phyloP scores from a whole-genome alignment of 2,888 invertebrate genomes.

The Megaustenia siamemsis region DNA sequence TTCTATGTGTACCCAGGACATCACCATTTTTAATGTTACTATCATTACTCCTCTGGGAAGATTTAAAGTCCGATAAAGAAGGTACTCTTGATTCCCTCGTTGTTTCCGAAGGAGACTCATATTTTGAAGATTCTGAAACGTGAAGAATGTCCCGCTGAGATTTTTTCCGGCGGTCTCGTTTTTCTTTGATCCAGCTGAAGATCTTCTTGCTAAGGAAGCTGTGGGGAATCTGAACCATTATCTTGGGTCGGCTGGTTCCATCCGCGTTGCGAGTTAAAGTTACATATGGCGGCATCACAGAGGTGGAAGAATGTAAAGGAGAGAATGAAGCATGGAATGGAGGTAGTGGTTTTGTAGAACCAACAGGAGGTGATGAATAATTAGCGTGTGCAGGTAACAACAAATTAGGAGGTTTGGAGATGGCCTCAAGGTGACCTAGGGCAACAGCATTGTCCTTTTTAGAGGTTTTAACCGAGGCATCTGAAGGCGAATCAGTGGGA shows the following conservation, averaged over 20 bases:
- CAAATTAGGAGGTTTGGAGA: constrained; percentile 35
- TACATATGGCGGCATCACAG: constrained; percentile 23
- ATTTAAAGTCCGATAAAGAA: neutral
- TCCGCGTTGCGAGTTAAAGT: constrained; percentile 18
- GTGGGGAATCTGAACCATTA: constrained; percentile 19
- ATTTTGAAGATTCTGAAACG: constrained; percentile 20
- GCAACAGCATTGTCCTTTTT: constrained; percentile 35
- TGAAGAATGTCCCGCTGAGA: neutral
- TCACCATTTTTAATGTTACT: constrained; percentile 35
- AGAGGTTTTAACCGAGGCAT: neutral
- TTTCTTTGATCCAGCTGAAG: constrained; percentile 19
- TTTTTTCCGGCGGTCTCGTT: constrained; percentile 2
- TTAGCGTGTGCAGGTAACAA: neutral
- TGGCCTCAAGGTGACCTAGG: constrained; percentile 38
- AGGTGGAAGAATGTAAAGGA: constrained; percentile 20
- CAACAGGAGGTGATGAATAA: constrained; percentile 18
- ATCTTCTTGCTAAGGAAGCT: constrained; percentile 8
- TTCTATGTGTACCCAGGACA: neutral
- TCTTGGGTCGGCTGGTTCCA: constrained; percentile 34
- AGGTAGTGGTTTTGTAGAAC: constrained; percentile 46
- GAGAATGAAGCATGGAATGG: constrained; percentile 43
- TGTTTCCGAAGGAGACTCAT: neutral
- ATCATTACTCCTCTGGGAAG: neutral
- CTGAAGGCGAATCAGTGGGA: neutral
- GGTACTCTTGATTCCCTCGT: neutral